Evolutionary conservation across 1,140 invertebrate species (phyloP).

Genomic region (Drosophila parabipectinata): DNA sequence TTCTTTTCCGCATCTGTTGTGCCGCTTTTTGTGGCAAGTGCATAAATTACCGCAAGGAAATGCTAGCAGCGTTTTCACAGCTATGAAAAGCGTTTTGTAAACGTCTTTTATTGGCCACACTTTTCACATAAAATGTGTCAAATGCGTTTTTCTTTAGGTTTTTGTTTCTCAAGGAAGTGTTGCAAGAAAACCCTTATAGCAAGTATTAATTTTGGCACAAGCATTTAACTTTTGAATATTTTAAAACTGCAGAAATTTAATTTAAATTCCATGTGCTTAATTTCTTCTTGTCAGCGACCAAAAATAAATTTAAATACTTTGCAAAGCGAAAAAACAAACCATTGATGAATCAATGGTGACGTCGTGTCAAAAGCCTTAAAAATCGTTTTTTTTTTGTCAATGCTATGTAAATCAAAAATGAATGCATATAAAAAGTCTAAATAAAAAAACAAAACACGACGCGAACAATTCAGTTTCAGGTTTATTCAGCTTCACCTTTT

Average conservation of each 20-base stretch:
- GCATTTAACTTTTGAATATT: too few species aligned
- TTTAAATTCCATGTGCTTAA: slow-evolving; percentile 37
- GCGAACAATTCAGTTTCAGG: slow-evolving; percentile 42
- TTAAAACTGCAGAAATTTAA: background rate
- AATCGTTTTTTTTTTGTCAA: slow-evolving; percentile 49
- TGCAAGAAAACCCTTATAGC: too few species aligned
- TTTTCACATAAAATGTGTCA: slow-evolving; percentile 23
- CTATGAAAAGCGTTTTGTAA: slow-evolving; percentile 38
- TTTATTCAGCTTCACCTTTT: slow-evolving; percentile 32
- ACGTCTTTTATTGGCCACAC: slow-evolving; percentile 9
- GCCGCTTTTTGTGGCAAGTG: slow-evolving; percentile 28
- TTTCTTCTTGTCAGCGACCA: slow-evolving; percentile 46
- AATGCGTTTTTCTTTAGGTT: slow-evolving; percentile 1
- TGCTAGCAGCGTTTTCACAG: slow-evolving; percentile 21
- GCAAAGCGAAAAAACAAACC: slow-evolving; percentile 9
- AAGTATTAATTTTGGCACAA: background rate
- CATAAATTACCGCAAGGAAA: slow-evolving; percentile 37
- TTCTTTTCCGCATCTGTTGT: slow-evolving; percentile 30
- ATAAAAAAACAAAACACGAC: slow-evolving; percentile 47
- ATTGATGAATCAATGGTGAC: slow-evolving; percentile 49
- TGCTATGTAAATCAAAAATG: slow-evolving; percentile 53
- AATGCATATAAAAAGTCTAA: slow-evolving; percentile 56
- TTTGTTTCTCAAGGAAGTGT: background rate
- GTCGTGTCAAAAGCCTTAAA: slow-evolving; percentile 55
- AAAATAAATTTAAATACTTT: slow-evolving; percentile 40